Percentiles rank a stretch among this genome's conserved stretches.
Conservation (phyloP, 2,113 vertebrate species). For the Gallinago media region DNA sequence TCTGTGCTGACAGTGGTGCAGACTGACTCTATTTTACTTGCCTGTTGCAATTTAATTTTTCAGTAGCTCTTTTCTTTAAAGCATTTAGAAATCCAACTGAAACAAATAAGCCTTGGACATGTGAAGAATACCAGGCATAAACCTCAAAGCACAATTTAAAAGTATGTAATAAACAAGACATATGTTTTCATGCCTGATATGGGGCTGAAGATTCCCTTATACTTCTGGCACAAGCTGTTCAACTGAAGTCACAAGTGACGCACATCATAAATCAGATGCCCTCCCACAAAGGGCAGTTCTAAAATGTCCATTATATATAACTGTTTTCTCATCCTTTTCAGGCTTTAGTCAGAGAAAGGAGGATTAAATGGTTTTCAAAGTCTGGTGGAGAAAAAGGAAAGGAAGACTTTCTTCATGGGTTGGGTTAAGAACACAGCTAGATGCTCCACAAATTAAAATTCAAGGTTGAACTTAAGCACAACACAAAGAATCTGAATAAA, state of each 20-base stretch:
- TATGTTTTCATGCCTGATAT: background rate
- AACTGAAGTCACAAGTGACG: background rate
- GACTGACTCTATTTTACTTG: background rate
- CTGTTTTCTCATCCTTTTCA: background rate
- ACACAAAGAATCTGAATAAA: background rate
- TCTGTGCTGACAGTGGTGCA: background rate
- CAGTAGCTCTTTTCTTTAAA: background rate
- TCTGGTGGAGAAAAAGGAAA: background rate
- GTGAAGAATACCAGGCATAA: background rate
- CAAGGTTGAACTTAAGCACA: background rate
- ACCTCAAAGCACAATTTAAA: background rate
- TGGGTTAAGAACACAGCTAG: background rate
- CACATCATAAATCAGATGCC: background rate
- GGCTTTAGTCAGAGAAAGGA: background rate
- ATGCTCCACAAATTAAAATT: background rate
- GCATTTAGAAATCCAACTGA: background rate
- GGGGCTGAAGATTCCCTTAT: background rate
- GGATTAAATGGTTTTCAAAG: background rate
- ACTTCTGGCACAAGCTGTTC: background rate
- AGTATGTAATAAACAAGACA: background rate
- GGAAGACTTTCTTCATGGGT: background rate
- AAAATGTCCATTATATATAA: background rate
- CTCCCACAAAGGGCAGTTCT: background rate
- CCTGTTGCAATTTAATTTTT: conserved; percentile 2
- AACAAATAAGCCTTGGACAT: background rate